Conservation (phyloP, 1,140 invertebrate genomes). For the Bombus fervidus region DNA sequence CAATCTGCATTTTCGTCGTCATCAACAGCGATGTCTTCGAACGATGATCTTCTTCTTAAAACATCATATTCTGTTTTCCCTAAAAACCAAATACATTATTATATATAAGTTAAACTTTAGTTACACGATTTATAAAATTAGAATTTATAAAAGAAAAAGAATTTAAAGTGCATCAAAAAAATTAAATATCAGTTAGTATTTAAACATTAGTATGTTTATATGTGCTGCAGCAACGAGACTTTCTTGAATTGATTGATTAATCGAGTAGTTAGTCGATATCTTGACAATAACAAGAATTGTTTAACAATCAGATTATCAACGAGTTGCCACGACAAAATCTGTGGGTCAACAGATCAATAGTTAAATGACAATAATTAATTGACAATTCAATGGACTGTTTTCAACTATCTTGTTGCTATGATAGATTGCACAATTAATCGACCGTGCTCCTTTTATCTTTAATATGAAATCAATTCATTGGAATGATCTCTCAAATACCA, state of each 20-base stretch:
- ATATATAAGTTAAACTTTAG: background rate
- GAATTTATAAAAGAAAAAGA: background rate
- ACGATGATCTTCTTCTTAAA: slow-evolving; percentile 54
- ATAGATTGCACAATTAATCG: slow-evolving; percentile 11
- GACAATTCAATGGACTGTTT: slow-evolving; percentile 8
- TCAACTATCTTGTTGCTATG: too few species aligned
- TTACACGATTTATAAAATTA: too few species aligned
- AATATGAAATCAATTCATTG: background rate
- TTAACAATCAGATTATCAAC: background rate
- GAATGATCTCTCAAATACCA: background rate
- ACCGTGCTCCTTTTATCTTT: slow-evolving; percentile 4
- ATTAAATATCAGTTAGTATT: background rate
- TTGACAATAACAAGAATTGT: slow-evolving; percentile 6
- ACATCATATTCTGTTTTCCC: slow-evolving; percentile 57
- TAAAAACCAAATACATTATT: slow-evolving; percentile 5
- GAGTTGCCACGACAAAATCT: slow-evolving; percentile 1
- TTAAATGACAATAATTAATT: background rate
- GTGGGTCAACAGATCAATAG: slow-evolving; percentile 35
- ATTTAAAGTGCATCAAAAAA: background rate
- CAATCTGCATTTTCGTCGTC: slow-evolving; percentile 67
- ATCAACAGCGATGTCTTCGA: slow-evolving; percentile 43
- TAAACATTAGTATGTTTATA: too few species aligned
- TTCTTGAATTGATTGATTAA: background rate
- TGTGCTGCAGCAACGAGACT: too few species aligned
- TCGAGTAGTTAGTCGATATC: background rate